Evolutionary conservation across 2,797 vertebrate genomes (phyloP).

Genomic region (Acropternis orthonyx): DNA sequence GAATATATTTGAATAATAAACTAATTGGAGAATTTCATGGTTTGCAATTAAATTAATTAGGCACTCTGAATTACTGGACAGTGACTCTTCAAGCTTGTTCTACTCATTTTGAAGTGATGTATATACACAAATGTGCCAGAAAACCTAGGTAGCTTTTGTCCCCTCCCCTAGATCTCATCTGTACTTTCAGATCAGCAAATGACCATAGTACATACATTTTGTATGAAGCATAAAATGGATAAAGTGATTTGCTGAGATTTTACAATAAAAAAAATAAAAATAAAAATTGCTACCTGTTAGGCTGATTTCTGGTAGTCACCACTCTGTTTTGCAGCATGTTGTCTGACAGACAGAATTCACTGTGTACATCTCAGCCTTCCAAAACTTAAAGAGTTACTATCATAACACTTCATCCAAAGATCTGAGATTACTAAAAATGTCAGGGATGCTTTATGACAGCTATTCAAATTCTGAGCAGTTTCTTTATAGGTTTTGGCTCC

Average conservation of each 20-base stretch:
- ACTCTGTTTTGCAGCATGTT: neutral
- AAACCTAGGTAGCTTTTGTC: neutral
- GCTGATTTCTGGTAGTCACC: neutral
- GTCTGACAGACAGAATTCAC: slow-evolving; percentile 39
- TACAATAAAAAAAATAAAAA: neutral
- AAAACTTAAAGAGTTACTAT: slow-evolving; percentile 31
- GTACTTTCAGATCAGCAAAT: neutral
- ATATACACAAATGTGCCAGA: neutral
- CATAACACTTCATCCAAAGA: slow-evolving; percentile 11
- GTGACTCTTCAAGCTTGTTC: slow-evolving; percentile 7
- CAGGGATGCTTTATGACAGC: slow-evolving; percentile 57
- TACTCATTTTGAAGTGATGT: neutral
- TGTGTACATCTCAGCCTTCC: slow-evolving; percentile 1
- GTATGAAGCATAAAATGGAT: neutral
- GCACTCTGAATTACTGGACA: slow-evolving; percentile 19
- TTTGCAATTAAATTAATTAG: slow-evolving; percentile 54
- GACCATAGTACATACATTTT: neutral
- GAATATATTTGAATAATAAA: slow-evolving; percentile 66
- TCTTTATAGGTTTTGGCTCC: slow-evolving; percentile 48
- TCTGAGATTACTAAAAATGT: slow-evolving; percentile 52
- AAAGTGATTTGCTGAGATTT: neutral
- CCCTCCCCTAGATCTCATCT: neutral
- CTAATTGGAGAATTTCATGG: slow-evolving; percentile 32
- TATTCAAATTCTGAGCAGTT: slow-evolving; percentile 19
- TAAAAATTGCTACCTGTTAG: neutral